These are phyloP conservation scores for Indri indri DNA, from an alignment of 2,113 vertebrate genomes.

Conservation along the genomic window DNA sequence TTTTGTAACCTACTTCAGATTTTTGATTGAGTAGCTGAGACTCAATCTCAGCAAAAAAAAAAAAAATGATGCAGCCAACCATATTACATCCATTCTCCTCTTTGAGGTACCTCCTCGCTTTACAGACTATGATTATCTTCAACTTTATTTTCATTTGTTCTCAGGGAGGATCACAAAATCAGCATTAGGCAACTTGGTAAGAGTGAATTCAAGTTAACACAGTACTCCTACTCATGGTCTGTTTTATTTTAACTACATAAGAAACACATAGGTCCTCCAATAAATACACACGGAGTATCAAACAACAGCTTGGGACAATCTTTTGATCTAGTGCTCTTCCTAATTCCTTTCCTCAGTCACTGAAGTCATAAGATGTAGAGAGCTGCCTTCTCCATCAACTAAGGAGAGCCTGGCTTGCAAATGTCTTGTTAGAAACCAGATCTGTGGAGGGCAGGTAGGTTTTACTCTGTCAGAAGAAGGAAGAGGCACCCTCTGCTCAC, in stretches of 20 bases:
- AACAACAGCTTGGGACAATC: not conserved
- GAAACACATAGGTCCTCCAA: not conserved
- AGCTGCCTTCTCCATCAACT: not conserved
- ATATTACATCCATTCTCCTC: not conserved
- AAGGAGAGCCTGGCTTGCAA: not conserved
- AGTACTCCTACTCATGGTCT: not conserved
- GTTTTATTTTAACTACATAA: not conserved
- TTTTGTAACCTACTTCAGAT: not conserved
- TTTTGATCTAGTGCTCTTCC: not conserved
- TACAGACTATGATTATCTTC: not conserved
- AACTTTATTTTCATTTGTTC: not conserved
- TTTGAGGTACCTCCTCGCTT: not conserved
- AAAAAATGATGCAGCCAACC: not conserved
- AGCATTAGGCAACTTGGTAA: not conserved
- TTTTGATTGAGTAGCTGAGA: not conserved
- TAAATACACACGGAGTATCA: not conserved
- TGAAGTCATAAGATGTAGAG: not conserved
- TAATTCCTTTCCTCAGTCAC: not conserved
- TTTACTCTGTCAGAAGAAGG: not conserved
- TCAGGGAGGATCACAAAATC: not conserved
- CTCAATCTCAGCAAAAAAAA: not conserved
- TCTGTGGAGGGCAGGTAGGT: not conserved
- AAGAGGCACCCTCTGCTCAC: not conserved
- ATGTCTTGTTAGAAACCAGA: not conserved
- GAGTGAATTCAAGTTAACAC: not conserved